Evolutionary conservation across 2,797 vertebrate genomes (phyloP).

Genomic region (Enteromius paludinosus): DNA sequence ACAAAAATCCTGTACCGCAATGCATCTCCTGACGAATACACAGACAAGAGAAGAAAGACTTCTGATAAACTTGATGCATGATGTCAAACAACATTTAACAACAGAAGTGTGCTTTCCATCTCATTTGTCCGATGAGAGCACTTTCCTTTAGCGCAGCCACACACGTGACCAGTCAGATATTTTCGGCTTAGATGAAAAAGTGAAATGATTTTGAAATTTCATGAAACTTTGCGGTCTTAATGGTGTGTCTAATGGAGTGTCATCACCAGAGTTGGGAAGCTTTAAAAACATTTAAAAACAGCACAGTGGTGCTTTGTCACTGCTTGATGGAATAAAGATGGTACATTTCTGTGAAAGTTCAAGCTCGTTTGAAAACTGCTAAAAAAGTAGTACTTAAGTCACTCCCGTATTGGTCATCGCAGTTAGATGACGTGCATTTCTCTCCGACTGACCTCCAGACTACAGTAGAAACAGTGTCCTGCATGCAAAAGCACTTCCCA

Average conservation of each 20-base stretch:
- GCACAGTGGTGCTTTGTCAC: not conserved
- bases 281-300: constrained; percentile 18
- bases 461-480: not conserved
- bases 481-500: not conserved
- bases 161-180: not conserved
- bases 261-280: not conserved
- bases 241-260: constrained; percentile 35
- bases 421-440: not conserved
- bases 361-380: not conserved
- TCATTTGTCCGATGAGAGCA: not conserved
- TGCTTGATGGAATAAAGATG: not conserved
- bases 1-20: not conserved
- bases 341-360: not conserved
- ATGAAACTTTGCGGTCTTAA: constrained; percentile 1
- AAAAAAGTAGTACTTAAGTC: not conserved
- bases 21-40: not conserved
- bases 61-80: not conserved
- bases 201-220: constrained; percentile 1
- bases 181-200: not conserved
- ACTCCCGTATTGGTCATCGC: not conserved
- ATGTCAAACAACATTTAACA: not conserved
- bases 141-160: not conserved
- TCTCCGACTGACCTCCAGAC: constrained; percentile 11
- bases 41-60: not conserved
- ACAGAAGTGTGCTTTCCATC: constrained; percentile 19